These are phyloP conservation scores for Eclectus roratus DNA, from an alignment of 2,113 vertebrate species.

Conservation along the genomic window DNA sequence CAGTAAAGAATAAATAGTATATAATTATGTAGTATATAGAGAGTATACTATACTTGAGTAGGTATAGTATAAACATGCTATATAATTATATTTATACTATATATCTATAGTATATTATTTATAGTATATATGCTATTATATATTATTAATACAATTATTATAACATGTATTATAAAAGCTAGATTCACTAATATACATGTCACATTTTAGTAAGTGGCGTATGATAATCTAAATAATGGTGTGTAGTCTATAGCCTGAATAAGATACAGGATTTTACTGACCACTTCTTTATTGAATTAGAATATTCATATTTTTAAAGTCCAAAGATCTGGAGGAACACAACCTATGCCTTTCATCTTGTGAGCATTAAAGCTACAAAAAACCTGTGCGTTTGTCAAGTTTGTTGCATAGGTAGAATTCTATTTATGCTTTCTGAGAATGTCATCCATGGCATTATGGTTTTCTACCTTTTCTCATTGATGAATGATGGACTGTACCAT, in stretches of 20 bases:
- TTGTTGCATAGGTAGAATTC: not conserved
- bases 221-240: not conserved
- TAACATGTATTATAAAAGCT: not conserved
- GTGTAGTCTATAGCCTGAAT: not conserved
- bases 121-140: not conserved
- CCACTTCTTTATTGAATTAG: not conserved
- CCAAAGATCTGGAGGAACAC: not conserved
- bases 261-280: not conserved
- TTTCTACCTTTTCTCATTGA: not conserved
- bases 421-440: not conserved
- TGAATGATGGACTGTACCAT: not conserved
- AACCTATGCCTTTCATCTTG: not conserved
- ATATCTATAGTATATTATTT: not conserved
- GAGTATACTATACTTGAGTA: not conserved
- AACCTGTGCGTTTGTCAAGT: not conserved
- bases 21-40: not conserved
- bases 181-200: not conserved
- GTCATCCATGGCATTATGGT: not conserved
- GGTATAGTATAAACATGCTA: not conserved
- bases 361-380: not conserved
- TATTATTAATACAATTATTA: not conserved
- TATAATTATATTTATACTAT: not conserved
- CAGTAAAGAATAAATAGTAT: not conserved
- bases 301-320: not conserved
- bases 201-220: not conserved